These are phyloP conservation scores for Hirtodrosophila duncani DNA, from an alignment of 2,888 invertebrate genomes.

Conservation along the genomic window DNA sequence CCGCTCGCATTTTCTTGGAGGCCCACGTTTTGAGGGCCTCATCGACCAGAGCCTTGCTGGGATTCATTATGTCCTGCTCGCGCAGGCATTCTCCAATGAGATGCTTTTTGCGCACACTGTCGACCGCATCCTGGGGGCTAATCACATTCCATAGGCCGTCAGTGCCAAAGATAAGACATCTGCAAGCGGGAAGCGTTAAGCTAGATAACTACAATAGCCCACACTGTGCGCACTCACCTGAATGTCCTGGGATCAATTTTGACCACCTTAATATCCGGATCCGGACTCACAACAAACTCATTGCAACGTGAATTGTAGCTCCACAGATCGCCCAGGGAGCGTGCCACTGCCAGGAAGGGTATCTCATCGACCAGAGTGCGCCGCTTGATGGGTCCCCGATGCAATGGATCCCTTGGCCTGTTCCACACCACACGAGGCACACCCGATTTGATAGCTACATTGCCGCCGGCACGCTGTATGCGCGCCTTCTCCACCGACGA, in stretches of 20 bases:
- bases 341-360: conserved; percentile 96
- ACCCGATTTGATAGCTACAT: conserved; percentile 87
- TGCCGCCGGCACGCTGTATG: conserved; percentile 89
- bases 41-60: conserved; percentile 92
- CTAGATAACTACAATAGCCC: background rate
- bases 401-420: conserved; percentile 86
- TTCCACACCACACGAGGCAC: conserved; percentile 99
- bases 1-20: conserved; percentile 91
- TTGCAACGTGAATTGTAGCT: conserved; percentile 94
- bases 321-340: conserved; percentile 98
- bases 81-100: conserved; percentile 64
- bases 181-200: conserved; percentile 46
- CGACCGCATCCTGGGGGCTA: conserved; percentile 89
- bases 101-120: conserved; percentile 88
- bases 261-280: conserved; percentile 94
- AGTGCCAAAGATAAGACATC: conserved; percentile 96
- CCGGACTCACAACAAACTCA: conserved; percentile 97
- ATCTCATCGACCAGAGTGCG: conserved; percentile 95
- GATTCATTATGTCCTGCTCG: conserved; percentile 81
- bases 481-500: conserved; percentile 88
- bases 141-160: conserved; percentile 99
- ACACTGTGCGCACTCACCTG: conserved; percentile 76
- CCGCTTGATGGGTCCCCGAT: conserved; percentile 88
- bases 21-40: conserved; percentile 91
- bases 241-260: conserved; percentile 88